Evolutionary conservation across 2,113 vertebrate species (phyloP).

Genomic region (Bostrychus sinensis): DNA sequence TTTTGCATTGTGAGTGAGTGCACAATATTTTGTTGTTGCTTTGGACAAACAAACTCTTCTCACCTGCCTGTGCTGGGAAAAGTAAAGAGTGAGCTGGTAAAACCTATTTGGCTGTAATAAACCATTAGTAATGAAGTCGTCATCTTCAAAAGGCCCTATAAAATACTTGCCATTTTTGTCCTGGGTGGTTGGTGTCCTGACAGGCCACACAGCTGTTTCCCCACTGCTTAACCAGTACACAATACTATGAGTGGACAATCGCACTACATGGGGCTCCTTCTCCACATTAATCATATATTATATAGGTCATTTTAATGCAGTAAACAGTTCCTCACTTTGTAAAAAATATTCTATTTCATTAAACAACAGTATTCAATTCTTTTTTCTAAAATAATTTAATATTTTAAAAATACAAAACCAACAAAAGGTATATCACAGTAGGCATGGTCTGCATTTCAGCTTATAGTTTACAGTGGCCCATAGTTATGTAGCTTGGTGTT

Average conservation of each 20-base stretch:
- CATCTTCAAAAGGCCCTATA: conserved; percentile 73
- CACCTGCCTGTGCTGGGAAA: conserved; percentile 58
- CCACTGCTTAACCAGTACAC: conserved; percentile 36
- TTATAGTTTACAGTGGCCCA: background rate
- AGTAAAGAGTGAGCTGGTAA: conserved; percentile 75
- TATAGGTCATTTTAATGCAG: background rate
- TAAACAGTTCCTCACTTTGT: background rate
- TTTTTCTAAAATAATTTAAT: no score
- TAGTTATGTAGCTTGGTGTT: background rate
- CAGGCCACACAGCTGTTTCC: conserved; percentile 76
- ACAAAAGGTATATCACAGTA: no score
- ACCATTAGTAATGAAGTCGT: conserved; percentile 65
- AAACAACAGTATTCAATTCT: no score
- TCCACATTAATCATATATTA: background rate
- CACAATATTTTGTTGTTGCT: conserved; percentile 23
- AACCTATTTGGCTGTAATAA: conserved; percentile 58
- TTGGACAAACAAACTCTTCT: background rate
- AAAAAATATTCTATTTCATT: no score
- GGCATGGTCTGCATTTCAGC: no score
- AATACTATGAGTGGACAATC: conserved; percentile 36
- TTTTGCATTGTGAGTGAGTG: background rate
- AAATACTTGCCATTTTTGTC: conserved; percentile 76
- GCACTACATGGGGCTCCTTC: background rate
- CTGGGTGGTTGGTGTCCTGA: conserved; percentile 56
- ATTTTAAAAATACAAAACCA: no score